Evolutionary conservation across 2,797 vertebrate genomes (phyloP).

Genomic region (Tragelaphus oryx): DNA sequence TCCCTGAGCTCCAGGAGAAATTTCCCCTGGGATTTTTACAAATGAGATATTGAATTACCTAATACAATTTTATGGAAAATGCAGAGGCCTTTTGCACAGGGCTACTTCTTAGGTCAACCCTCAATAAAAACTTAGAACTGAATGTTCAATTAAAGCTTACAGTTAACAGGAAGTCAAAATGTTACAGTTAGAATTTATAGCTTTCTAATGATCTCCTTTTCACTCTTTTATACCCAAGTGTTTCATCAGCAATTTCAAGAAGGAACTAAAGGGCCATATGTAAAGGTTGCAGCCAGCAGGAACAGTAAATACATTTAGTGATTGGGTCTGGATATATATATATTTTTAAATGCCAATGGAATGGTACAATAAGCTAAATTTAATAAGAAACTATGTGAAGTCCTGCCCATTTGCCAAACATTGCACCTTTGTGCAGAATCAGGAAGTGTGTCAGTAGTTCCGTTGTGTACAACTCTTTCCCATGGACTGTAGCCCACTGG

Average conservation of each 20-base stretch:
- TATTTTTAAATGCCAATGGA: background rate
- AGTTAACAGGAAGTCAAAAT: constrained; percentile 40
- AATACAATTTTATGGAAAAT: constrained; percentile 35
- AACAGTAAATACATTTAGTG: constrained; percentile 31
- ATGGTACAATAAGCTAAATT: background rate
- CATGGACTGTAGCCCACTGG: background rate
- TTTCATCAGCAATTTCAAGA: constrained; percentile 31
- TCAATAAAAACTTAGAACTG: constrained; percentile 3
- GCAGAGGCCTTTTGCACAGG: background rate
- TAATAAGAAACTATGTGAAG: background rate
- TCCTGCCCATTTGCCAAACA: background rate
- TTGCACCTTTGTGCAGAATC: background rate
- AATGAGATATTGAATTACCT: constrained; percentile 30
- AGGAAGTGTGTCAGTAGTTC: background rate
- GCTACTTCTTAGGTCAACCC: background rate
- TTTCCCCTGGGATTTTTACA: constrained; percentile 33
- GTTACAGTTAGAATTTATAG: constrained; percentile 21
- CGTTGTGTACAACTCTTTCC: background rate
- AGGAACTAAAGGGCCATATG: background rate
- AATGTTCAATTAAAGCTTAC: constrained; percentile 42
- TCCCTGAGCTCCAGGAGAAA: constrained; percentile 7
- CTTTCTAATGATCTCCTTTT: constrained; percentile 29
- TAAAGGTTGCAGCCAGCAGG: background rate
- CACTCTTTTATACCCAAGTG: constrained; percentile 1
- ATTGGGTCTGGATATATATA: background rate